These are phyloP conservation scores for Druon quercuslanigerum DNA, from an alignment of 1,140 invertebrate species.

Conservation along the genomic window DNA sequence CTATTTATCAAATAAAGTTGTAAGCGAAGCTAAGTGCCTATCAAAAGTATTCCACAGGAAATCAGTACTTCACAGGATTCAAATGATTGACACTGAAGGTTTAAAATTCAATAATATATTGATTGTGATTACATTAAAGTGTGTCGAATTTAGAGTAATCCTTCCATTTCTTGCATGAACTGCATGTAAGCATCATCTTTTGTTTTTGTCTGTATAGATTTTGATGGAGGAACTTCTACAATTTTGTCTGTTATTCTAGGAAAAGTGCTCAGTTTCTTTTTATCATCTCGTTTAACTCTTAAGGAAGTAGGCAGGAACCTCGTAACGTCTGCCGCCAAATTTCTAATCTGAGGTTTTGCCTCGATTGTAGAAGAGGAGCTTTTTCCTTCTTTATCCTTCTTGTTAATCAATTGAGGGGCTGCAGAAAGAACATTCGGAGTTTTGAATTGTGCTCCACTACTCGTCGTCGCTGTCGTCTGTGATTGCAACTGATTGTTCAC, in stretches of 20 bases:
- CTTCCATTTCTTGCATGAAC: conserved; percentile 99
- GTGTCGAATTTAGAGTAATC: conserved; percentile 80
- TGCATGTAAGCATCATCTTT: conserved; percentile 98
- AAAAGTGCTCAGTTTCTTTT: conserved; percentile 71
- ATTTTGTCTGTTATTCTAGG: conserved; percentile 68
- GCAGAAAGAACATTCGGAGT: conserved; percentile 88
- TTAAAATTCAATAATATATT: too few relatives aligned
- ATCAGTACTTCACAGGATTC: too few relatives aligned
- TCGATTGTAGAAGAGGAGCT: conserved; percentile 90
- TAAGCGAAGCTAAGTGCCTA: too few relatives aligned
- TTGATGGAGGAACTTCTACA: conserved; percentile 69
- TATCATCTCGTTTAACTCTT: conserved; percentile 90
- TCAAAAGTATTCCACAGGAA: too few relatives aligned
- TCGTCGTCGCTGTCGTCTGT: conserved; percentile 55
- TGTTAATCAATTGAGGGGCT: conserved; percentile 87
- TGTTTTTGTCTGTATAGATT: conserved; percentile 77
- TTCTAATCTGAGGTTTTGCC: conserved; percentile 96
- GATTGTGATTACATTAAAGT: background rate
- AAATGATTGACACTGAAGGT: too few relatives aligned
- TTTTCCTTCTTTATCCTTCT: conserved; percentile 79
- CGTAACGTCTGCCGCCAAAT: conserved; percentile 95
- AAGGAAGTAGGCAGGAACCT: conserved; percentile 95
- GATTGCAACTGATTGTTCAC: conserved; percentile 64
- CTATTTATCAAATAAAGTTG: too few relatives aligned
- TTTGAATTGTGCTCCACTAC: conserved; percentile 63